A percentile compares a stretch with the other conserved stretches of the same genome.
Evolutionary conservation across 2,113 vertebrate genomes (phyloP).

Genomic region (Ammodytes marinus): DNA sequence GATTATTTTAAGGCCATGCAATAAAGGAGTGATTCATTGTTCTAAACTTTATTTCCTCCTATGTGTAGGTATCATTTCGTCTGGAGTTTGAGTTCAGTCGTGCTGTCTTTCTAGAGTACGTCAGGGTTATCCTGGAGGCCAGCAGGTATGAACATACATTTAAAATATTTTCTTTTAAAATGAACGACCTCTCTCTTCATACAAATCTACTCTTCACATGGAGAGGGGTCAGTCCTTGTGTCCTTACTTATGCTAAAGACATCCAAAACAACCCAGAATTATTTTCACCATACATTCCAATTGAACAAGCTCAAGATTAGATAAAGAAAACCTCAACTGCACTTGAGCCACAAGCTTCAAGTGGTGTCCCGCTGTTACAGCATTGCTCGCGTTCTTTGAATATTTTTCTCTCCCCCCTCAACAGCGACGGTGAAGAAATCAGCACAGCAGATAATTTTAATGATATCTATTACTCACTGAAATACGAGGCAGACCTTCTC

Average conservation of each 20-base stretch:
- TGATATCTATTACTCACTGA: constrained; percentile 89
- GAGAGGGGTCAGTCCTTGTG: neutral
- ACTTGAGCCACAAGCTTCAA: neutral
- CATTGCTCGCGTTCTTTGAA: neutral
- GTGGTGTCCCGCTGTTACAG: neutral
- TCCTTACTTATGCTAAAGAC: neutral
- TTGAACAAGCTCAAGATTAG: neutral
- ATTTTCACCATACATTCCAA: neutral
- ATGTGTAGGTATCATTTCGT: constrained; percentile 89
- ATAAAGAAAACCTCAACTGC: constrained; percentile 6
- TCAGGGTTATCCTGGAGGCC: constrained; percentile 87
- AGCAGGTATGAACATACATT: constrained; percentile 83
- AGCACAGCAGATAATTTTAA: constrained; percentile 89
- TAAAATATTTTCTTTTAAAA: neutral
- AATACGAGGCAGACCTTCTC: constrained; percentile 93
- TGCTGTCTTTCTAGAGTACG: constrained; percentile 86
- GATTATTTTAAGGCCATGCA: neutral
- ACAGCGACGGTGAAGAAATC: constrained; percentile 92
- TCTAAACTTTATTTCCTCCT: neutral
- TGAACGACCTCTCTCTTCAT: accelerated
- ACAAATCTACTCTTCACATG: neutral
- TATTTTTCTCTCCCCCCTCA: constrained; percentile 42
- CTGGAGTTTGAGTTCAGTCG: constrained; percentile 97
- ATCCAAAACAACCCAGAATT: neutral
- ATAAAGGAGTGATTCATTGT: constrained; percentile 10